Conservation (phyloP, 2,797 vertebrate genomes). For the Pangasius djambal region DNA sequence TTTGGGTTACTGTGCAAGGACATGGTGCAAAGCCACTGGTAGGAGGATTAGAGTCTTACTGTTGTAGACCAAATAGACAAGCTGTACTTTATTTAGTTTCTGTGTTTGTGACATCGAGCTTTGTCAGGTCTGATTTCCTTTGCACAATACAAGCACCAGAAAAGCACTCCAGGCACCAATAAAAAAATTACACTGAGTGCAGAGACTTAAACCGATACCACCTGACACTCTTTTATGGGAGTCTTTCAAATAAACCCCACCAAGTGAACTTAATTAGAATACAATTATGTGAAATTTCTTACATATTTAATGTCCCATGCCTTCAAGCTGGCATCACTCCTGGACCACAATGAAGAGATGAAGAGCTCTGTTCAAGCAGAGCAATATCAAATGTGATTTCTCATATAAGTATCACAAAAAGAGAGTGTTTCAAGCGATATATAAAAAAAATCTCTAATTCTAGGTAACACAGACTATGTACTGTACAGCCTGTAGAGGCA, state of each 20-base stretch:
- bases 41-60: constrained; percentile 15
- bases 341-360: background rate
- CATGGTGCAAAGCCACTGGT: background rate
- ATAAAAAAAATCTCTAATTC: background rate
- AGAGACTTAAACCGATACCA: constrained; percentile 3
- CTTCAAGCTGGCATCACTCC: background rate
- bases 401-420: background rate
- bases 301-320: background rate
- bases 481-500: background rate
- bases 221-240: constrained; percentile 29
- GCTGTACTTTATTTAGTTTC: constrained; percentile 53
- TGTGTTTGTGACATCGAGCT: constrained; percentile 34
- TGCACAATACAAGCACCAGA: constrained; percentile 30
- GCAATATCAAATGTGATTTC: background rate
- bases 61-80: constrained; percentile 42
- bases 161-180: constrained; percentile 30
- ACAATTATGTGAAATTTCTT: constrained; percentile 1
- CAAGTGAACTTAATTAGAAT: background rate
- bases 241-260: background rate
- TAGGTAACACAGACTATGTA: background rate
- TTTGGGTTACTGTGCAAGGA: background rate
- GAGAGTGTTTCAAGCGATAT: background rate
- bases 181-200: constrained; percentile 7
- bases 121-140: constrained; percentile 50
- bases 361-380: background rate